These are phyloP conservation scores for Nannoperca australis DNA, from an alignment of 2,797 vertebrate species.

Conservation along the genomic window DNA sequence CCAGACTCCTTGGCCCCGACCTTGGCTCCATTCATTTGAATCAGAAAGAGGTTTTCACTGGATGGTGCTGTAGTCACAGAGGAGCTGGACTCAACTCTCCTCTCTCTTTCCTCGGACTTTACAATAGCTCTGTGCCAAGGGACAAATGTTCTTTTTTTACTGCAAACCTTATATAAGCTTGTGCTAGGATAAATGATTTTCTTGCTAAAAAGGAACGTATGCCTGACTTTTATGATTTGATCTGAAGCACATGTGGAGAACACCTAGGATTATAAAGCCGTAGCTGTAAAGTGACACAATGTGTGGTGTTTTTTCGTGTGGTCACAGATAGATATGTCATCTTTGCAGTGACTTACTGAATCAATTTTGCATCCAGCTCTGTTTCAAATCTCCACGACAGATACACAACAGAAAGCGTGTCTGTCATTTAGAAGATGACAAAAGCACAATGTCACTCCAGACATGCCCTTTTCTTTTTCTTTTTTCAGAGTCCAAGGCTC, in stretches of 20 bases:
- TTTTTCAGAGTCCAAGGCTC: slow-evolving; percentile 53
- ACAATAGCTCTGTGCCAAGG: slow-evolving; percentile 59
- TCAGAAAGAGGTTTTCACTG: slow-evolving; percentile 66
- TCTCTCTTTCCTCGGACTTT: slow-evolving; percentile 51
- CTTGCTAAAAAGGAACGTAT: slow-evolving; percentile 51
- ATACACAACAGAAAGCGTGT: slow-evolving; percentile 22
- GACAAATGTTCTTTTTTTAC: slow-evolving; percentile 71
- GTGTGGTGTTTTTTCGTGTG: slow-evolving; percentile 12
- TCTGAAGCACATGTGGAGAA: slow-evolving; percentile 69
- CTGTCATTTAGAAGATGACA: slow-evolving; percentile 33
- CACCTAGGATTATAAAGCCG: slow-evolving; percentile 48
- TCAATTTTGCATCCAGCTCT: slow-evolving; percentile 32
- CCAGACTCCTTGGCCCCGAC: slow-evolving; percentile 59
- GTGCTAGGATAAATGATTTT: slow-evolving; percentile 66
- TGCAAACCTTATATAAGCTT: slow-evolving; percentile 67
- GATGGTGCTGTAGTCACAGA: slow-evolving; percentile 55
- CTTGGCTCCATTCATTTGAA: slow-evolving; percentile 58
- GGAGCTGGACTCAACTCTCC: slow-evolving; percentile 57
- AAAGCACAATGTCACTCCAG: slow-evolving; percentile 44
- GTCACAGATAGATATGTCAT: slow-evolving; percentile 19
- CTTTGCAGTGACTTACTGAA: slow-evolving; percentile 20
- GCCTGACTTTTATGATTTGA: slow-evolving; percentile 65
- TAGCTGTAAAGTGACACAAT: slow-evolving; percentile 51
- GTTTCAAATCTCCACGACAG: slow-evolving; percentile 36
- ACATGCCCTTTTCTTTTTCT: slow-evolving; percentile 30